Percentiles rank a stretch among this genome's conserved stretches.
These are phyloP conservation scores for Ryuthela nishihirai DNA, from an alignment of 2,888 invertebrate species.

Conservation along the genomic window DNA sequence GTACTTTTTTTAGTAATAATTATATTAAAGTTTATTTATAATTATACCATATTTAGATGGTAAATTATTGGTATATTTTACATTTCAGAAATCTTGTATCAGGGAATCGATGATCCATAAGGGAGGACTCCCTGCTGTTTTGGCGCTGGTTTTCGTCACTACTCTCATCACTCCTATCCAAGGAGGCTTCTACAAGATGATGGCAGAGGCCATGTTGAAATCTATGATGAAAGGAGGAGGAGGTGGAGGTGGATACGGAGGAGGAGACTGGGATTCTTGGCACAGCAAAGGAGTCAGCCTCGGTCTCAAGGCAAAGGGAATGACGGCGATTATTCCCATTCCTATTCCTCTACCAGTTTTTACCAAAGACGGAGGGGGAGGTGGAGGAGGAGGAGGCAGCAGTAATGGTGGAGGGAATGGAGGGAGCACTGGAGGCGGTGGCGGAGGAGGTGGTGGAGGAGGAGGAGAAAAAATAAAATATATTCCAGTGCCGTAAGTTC, in stretches of 20 bases:
- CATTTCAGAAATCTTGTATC: too few species aligned
- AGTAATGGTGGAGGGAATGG: too few species aligned
- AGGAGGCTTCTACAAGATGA: constrained; percentile 24
- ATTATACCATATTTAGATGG: too few species aligned
- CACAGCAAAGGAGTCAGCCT: constrained; percentile 15
- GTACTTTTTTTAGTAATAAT: too few species aligned
- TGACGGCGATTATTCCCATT: constrained; percentile 32
- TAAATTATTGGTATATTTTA: too few species aligned
- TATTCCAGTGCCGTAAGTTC: constrained; percentile 32
- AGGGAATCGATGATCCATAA: too few species aligned
- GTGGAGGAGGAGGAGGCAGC: background rate
- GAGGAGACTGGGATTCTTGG: constrained; percentile 1
- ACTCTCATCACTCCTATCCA: too few species aligned
- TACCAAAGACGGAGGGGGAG: constrained; percentile 23
- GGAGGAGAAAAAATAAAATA: constrained; percentile 26
- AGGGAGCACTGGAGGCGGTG: too few species aligned
- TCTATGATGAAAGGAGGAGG: constrained; percentile 17
- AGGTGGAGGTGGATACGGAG: background rate
- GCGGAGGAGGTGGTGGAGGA: background rate
- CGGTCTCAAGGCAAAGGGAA: constrained; percentile 25
- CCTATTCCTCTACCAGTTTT: constrained; percentile 27
- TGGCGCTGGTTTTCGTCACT: too few species aligned
- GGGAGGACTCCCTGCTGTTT: too few species aligned
- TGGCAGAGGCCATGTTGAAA: too few species aligned
- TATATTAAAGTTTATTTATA: too few species aligned